Conservation (phyloP, 2,113 vertebrate species). For the Phylloscopus whistleri region DNA sequence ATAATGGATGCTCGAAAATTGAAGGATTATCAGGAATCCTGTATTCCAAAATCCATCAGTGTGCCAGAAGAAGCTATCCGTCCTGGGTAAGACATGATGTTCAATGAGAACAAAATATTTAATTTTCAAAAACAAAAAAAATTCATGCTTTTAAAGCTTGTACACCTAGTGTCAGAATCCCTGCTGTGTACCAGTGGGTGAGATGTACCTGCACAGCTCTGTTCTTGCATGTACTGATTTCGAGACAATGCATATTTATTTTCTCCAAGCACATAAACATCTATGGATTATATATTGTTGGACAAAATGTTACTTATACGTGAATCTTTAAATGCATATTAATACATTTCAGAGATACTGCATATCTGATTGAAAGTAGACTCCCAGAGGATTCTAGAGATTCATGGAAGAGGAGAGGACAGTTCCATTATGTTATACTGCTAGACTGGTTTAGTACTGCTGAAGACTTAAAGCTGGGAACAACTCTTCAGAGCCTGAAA, state of each 20-base stretch:
- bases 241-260: background rate
- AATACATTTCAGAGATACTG: conserved; percentile 83
- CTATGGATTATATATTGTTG: background rate
- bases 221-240: background rate
- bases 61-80: conserved; percentile 91
- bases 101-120: background rate
- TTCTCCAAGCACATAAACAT: background rate
- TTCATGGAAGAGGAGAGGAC: conserved; percentile 83
- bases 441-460: conserved; percentile 95
- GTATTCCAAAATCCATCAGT: conserved; percentile 84
- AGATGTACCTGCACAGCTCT: background rate
- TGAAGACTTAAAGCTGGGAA: conserved; percentile 85
- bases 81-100: conserved; percentile 80
- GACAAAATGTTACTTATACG: background rate
- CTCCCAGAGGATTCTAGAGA: conserved; percentile 86
- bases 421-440: conserved; percentile 87
- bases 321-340: background rate
- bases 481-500: conserved; percentile 92
- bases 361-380: conserved; percentile 86
- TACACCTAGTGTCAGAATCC: background rate
- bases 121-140: background rate
- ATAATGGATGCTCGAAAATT: conserved; percentile 90
- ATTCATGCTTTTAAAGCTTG: background rate
- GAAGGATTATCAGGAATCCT: conserved; percentile 87
- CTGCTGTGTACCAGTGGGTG: background rate